Evolutionary conservation across 2,797 vertebrate genomes (phyloP), one percentile per base, ranked within the genome.

Genomic region (Zenarchopterus dispar): DNA sequence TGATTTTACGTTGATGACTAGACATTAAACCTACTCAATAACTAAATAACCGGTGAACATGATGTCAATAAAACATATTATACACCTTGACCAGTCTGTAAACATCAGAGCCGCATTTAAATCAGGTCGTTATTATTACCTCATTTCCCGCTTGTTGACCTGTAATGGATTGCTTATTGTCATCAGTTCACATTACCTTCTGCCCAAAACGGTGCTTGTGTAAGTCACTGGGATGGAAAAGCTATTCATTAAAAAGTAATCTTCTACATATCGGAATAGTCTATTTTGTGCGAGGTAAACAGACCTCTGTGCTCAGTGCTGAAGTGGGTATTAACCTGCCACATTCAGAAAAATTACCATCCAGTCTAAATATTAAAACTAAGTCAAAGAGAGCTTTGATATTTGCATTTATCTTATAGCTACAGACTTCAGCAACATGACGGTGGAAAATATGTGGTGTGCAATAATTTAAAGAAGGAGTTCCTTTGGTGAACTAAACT

Each of bases 161-260:
- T 61, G 42, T 74, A 81, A 84, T 62, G 56, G 69, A 61, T 59
- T 36, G 56, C 70, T 78, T 42, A 36, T 77, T 73, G 63, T 73
- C 56, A 63, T 61, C 62, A 62, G 26, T 65, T 69, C 43, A 56
- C 41, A 77, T 61, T 56, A 56, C 52, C 55, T 69, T 75, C 26
- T 26, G 24, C 47, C 42, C 52, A 28, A 69, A 84, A 78, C 63
- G 45, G 26, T 78, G 33, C 28, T 56, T 48, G 46, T 48, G 36
- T 22, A 68, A 72, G 41, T 67, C 73, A 75, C 56, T 62, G 16
- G 18, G 48, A 62, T 53, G 54, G 73, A 83, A 82, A 84, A 84
- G 61, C 47, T 64, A 80, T 78, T 70, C 13, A 84, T 84, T 83
- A 75, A 65, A 77, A 69, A 67, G 54, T 62, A 62, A 78, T 79